These are phyloP conservation scores for Orientallactaga sibirica DNA, from an alignment of 2,797 vertebrate species.

Conservation along the genomic window DNA sequence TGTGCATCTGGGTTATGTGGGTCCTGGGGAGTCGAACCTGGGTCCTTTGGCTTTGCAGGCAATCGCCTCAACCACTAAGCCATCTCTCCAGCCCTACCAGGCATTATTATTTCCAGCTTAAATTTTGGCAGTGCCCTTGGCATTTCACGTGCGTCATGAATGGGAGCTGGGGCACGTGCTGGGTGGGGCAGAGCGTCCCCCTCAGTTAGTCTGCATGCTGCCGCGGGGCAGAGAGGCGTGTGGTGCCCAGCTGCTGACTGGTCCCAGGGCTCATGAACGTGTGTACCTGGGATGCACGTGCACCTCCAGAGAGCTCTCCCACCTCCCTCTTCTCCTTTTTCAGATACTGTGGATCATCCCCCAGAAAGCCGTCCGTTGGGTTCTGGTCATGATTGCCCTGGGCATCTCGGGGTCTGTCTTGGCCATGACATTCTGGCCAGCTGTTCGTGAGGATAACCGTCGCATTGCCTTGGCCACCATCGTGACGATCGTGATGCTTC, in stretches of 20 bases:
- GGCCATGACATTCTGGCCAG: slow-evolving; percentile 97
- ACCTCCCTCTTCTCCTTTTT: slow-evolving; percentile 45
- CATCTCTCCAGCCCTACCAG: no score
- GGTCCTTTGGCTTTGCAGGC: no score
- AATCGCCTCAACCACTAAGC: no score
- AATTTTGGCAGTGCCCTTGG: neutral
- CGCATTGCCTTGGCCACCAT: slow-evolving; percentile 91
- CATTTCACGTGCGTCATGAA: neutral
- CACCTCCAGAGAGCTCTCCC: neutral
- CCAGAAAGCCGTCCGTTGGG: slow-evolving; percentile 92
- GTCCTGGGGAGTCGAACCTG: no score
- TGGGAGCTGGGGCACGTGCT: neutral
- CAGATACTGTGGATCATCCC: slow-evolving; percentile 96
- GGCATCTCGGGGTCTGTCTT: slow-evolving; percentile 95
- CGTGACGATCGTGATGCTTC: slow-evolving; percentile 90
- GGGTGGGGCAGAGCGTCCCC: neutral
- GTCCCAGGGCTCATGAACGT: neutral
- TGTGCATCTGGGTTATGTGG: no score
- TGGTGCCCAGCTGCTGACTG: neutral
- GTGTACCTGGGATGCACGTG: neutral
- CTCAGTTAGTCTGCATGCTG: neutral
- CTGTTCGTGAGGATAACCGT: slow-evolving; percentile 94
- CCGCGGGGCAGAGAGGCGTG: neutral
- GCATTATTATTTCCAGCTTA: neutral
- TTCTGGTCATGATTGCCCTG: slow-evolving; percentile 92